phyloP scores from a whole-genome alignment of 2,113 vertebrate genomes.

The Cinclus cinclus region DNA sequence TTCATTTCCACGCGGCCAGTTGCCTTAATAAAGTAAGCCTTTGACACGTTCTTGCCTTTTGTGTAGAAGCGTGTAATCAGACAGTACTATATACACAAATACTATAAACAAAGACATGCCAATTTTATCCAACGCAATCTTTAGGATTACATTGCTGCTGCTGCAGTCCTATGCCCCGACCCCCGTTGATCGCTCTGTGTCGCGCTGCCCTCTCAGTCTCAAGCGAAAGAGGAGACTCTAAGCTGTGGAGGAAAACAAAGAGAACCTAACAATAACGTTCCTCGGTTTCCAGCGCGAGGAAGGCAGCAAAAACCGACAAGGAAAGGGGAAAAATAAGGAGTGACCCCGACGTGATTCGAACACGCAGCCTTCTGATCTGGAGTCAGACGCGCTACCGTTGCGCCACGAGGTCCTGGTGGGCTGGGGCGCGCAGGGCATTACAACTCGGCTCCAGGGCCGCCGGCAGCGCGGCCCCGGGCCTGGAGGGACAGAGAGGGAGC shows the following conservation, averaged over 20 bases:
- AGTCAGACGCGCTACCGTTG: slow-evolving; percentile 78
- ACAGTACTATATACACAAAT: background rate
- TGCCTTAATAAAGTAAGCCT: background rate
- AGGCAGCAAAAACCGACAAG: fast-evolving
- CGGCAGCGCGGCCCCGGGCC: fast-evolving
- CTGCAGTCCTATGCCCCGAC: too few species aligned
- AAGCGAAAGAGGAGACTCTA: too few species aligned
- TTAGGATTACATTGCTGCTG: too few species aligned
- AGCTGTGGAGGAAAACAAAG: background rate
- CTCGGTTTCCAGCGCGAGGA: fast-evolving
- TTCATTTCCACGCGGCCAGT: fast-evolving
- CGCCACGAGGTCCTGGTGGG: slow-evolving; percentile 66
- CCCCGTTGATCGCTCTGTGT: background rate
- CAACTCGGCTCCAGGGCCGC: fast-evolving
- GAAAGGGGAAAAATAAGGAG: fast-evolving
- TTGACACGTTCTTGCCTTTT: background rate
- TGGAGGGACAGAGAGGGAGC: fast-evolving
- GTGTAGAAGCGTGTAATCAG: fast-evolving
- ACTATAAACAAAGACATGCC: background rate
- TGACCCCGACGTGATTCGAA: slow-evolving; percentile 80
- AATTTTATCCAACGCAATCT: background rate
- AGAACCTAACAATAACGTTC: fast-evolving
- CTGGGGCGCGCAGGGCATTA: fast-evolving
- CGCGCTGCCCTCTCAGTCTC: background rate
- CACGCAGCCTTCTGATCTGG: slow-evolving; percentile 81